phyloP scores from a whole-genome alignment of 2,888 invertebrate genomes.

The Cryptocheilus praepositus region DNA sequence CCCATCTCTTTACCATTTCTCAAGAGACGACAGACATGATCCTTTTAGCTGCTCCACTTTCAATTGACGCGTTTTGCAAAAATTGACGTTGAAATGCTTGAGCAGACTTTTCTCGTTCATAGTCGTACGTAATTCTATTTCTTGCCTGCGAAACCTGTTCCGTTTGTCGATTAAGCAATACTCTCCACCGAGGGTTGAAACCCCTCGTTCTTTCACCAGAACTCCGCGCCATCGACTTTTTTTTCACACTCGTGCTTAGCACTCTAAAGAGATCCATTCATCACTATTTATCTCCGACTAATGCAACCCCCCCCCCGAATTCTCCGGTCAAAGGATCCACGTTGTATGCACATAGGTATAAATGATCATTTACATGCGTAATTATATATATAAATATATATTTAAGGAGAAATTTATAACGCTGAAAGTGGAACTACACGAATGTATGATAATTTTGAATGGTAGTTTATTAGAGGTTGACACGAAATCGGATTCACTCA shows the following conservation, averaged over 20 bases:
- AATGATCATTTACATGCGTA: slow-evolving; percentile 53
- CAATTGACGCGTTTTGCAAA: no score
- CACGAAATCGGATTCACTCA: neutral
- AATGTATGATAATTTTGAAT: slow-evolving; percentile 47
- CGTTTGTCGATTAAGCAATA: no score
- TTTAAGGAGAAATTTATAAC: slow-evolving; percentile 48
- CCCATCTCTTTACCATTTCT: neutral
- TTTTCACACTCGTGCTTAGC: slow-evolving; percentile 6
- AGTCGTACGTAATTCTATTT: slow-evolving; percentile 14
- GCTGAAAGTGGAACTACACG: slow-evolving; percentile 37
- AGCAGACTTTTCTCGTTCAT: no score
- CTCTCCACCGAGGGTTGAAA: no score
- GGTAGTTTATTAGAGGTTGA: no score
- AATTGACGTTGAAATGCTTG: no score
- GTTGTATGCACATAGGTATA: slow-evolving; percentile 49
- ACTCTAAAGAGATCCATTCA: slow-evolving; percentile 31
- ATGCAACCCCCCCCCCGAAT: slow-evolving; percentile 10
- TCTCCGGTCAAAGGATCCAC: slow-evolving; percentile 26
- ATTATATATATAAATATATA: slow-evolving; percentile 52
- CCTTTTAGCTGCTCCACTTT: no score
- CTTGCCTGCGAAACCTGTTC: slow-evolving; percentile 15
- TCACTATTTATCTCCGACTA: slow-evolving; percentile 28
- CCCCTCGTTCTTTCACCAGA: no score
- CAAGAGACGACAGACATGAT: neutral
- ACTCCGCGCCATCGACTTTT: no score